Base-by-base conservation (phyloP, 2,888 invertebrate species). In the Elmis aenea region DNA sequence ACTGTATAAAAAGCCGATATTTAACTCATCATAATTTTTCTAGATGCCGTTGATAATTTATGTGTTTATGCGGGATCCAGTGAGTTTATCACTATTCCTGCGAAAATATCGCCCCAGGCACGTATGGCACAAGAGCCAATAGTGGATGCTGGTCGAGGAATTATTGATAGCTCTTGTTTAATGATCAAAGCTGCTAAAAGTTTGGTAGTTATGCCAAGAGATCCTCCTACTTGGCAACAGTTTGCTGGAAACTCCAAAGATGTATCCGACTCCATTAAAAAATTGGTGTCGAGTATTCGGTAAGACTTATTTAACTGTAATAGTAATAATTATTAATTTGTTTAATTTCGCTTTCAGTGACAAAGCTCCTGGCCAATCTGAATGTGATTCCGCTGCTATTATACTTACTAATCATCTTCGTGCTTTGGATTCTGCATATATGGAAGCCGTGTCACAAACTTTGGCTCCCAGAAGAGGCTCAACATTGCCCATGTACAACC, bases 261-360 rank as follows among this genome's bases (percentile, higher is more conserved):
- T 30, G 95, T 99, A 1, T 95, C 95, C 1, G 96, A 97, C 64
- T 89, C 93, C 14, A 96, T 99, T 61, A 97, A 97, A 69, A 80
- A 83, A 6, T 76, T 99, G 3, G 94, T 96, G 3, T 83, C 90
- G 8, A 89, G 91, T 46, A 92, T 96, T 53, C 81, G 87, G 77
- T 83, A 61, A 53, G 60, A 50, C 10, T 22, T 28, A 23, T 33
- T 13, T 26, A n/a, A n/a, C n/a, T n/a, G n/a, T n/a, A n/a, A n/a
- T n/a, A n/a, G n/a, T n/a, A n/a, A n/a, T n/a, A n/a, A n/a, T n/a
- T n/a, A n/a, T n/a, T n/a, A n/a, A n/a, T n/a, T n/a, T 18, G 13
- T 27, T 26, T 32, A 11, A 13, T 25, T 21, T 11, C 24, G 31
- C 16, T 48, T 39, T 1, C 58, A 85, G 89, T 32, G 95, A 95